A percentile compares a stretch with the other conserved stretches of the same genome.
These are phyloP conservation scores for Scomber colias DNA, from an alignment of 2,113 vertebrate genomes.

Conservation along the genomic window DNA sequence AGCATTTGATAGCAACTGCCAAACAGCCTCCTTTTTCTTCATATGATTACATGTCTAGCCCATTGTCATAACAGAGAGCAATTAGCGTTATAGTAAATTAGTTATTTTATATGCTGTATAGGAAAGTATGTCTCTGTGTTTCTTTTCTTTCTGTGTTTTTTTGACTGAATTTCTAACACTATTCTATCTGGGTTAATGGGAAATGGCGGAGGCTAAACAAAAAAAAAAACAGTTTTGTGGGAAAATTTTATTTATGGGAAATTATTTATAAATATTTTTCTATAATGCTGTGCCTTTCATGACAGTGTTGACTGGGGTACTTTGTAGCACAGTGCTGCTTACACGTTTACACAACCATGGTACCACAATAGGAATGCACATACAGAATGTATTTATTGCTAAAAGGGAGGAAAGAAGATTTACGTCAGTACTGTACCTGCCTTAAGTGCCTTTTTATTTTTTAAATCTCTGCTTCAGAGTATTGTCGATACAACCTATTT, in stretches of 20 bases:
- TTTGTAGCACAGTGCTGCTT: conserved; percentile 45
- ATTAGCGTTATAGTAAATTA: not conserved
- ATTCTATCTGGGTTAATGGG: conserved; percentile 38
- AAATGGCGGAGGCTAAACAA: conserved; percentile 27
- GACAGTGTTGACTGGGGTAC: conserved; percentile 48
- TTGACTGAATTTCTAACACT: conserved; percentile 55
- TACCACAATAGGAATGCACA: conserved; percentile 59
- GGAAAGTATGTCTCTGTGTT: conserved; percentile 21
- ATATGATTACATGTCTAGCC: conserved; percentile 17
- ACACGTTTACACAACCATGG: conserved; percentile 79
- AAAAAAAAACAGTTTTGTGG: conserved; percentile 30
- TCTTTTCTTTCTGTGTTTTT: conserved; percentile 20
- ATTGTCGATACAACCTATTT: conserved; percentile 50
- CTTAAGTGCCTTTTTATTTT: conserved; percentile 68
- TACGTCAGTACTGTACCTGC: conserved; percentile 58
- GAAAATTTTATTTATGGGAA: conserved; percentile 69
- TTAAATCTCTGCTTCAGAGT: conserved; percentile 49
- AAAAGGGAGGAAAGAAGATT: conserved; percentile 32
- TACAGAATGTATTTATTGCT: conserved; percentile 78
- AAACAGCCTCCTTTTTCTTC: conserved; percentile 3
- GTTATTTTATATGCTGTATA: conserved; percentile 26
- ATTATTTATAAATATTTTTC: conserved; percentile 79
- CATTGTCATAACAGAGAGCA: conserved; percentile 12
- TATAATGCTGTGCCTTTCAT: conserved; percentile 63
- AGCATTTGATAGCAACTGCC: conserved; percentile 22